Evolutionary conservation across 2,797 vertebrate genomes (phyloP), one percentile per base, ranked within the genome.

Genomic region (Lithobates sylvaticus): DNA sequence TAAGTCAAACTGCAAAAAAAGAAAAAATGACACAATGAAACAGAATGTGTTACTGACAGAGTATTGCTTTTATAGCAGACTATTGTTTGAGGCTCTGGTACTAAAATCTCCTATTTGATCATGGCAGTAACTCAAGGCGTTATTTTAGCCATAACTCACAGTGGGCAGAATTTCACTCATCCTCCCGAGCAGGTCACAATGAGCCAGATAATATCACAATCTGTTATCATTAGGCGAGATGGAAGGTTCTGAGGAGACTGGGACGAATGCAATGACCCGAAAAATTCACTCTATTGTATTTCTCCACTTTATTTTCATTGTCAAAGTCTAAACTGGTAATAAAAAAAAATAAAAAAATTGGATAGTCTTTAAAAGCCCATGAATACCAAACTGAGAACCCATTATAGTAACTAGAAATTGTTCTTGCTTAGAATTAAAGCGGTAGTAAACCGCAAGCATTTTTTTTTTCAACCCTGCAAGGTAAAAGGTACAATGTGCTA

Each of bases 201-300:
- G 50, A 92, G 74, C 27, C 86, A 76, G 88, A 91, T 92, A 92
- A 92, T 91, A 88, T 92, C 86, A 89, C 91, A 91, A 93, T 94
- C 91, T 90, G 88, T 93, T 92, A 91, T 92, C 89, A 93, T 94
- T 93, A 93, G 89, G 87, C 91, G 84, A 90, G 86, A 89, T 91
- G 90, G 89, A 89, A 90, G 89, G 77, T 90, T 94, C 84, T 88
- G 90, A 94, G 92, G 90, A 92, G 82, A 91, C 80, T 89, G 89
- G 88, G 91, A 86, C 91, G 88, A 89, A 92, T 90, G 93, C 93
- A 94, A 93, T 93, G 92, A 93, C 90, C 91, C 91, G 91, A 92
- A 95, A 94, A 94, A 93, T 86, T 91, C 90, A 90, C 89, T 90
- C 88, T 92, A 70, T 92, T 90, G 91, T 91, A 90, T 81, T 92